Conservation (phyloP, 2,113 vertebrate species). For the Corvus moneduloides region DNA sequence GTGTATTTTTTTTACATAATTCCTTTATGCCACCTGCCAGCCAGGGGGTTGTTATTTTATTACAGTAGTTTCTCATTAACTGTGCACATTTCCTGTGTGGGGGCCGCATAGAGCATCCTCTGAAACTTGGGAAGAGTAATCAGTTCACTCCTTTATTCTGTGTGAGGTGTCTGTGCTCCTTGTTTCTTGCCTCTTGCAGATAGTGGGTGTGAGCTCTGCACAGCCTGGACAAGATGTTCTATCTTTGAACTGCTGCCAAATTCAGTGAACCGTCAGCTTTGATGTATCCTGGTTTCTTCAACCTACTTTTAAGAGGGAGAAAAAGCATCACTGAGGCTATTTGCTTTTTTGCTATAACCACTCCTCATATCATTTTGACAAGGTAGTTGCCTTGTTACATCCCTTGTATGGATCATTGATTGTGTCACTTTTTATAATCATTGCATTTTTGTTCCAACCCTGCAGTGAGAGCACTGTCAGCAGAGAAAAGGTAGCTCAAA, state of each 20-base stretch:
- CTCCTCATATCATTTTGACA: not conserved
- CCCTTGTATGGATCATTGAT: not conserved
- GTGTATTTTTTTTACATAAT: not conserved
- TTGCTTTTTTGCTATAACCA: not conserved
- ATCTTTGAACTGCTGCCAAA: conserved; percentile 12
- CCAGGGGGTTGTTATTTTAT: not conserved
- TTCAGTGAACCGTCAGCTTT: conserved; percentile 2
- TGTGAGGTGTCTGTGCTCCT: not conserved
- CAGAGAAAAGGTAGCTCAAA: not conserved
- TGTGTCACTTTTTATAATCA: not conserved
- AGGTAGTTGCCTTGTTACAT: not conserved
- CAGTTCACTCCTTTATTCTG: not conserved
- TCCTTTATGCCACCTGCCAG: not conserved
- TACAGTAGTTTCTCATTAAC: not conserved
- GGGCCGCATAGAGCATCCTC: not conserved
- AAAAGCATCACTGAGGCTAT: not conserved
- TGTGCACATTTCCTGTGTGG: not conserved
- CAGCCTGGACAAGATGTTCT: not conserved
- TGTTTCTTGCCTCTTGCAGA: not conserved
- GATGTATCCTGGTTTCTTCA: not conserved
- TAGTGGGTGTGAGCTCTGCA: not conserved
- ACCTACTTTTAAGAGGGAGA: not conserved
- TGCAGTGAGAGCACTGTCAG: not conserved
- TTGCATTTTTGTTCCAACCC: not conserved
- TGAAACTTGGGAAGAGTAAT: not conserved